Base-by-base conservation (phyloP, 2,888 invertebrate species). In the Sinodicranocentrus sp. region DNA sequence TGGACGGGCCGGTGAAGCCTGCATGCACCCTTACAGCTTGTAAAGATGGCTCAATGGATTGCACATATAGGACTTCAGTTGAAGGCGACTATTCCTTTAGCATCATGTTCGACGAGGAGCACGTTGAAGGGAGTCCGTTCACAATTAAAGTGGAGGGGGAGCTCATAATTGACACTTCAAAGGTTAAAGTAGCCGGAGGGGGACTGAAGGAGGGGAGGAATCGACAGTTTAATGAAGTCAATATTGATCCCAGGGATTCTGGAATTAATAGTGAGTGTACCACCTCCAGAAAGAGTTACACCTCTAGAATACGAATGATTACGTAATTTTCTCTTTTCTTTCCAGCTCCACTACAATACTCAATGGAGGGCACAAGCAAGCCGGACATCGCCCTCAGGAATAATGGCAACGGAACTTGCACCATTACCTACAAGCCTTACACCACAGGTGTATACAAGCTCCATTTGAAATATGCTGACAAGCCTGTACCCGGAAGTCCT, bases 331-430 rank as follows among this genome's bases (percentile, higher is more conserved):
- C n/a, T n/a, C n/a, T n/a, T n/a, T n/a, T n/a, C n/a, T n/a, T n/a
- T n/a, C n/a, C n/a, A 88, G 89, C 83, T 82, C 87, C 87, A 25
- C 80, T 89, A n/a, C 87, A 87, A 80, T 87, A 87, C 61, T 71
- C 84, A 25, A 86, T 89, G 86, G 89, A 89, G 67, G 89, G 89
- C 21, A 86, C 87, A 13, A 86, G 86, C 78, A 89, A 88, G 79
- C 85, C 89, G 15, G 89, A 89, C 68, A 86, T 89, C 48, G 82
- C 82, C 44, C 86, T 87, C 43, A 77, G 85, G 59, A 87, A 87
- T 79, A 87, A 87, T 71, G 86, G 84, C 6, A 87, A 87, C 75
- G 89, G 89, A 44, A 89, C 87, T 23, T 87, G 86, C 44, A 88
- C 85, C 54, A 86, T 89, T 21, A 70, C 71, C 23, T 89, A 89